phyloP scores from a whole-genome alignment of 2,888 invertebrate species.

The Taphrorychus bicolor region DNA sequence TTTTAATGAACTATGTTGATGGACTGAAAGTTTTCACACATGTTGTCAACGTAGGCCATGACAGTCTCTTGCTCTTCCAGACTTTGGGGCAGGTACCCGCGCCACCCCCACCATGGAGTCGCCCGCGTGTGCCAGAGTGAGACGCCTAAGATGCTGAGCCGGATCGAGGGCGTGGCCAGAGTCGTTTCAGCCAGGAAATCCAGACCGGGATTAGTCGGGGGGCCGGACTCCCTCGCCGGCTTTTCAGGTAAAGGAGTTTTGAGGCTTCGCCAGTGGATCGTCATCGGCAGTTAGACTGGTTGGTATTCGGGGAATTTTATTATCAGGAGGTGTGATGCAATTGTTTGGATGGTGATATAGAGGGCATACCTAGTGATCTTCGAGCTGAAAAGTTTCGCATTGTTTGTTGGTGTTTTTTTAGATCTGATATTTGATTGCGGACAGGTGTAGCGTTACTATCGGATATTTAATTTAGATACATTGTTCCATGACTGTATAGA shows the following conservation, averaged over 20 bases:
- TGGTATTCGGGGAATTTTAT: background rate
- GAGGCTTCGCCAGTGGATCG: constrained; percentile 10
- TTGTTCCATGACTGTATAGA: too few species aligned
- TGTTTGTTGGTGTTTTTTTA: background rate
- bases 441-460: background rate
- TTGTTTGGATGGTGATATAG: constrained; percentile 4
- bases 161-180: constrained; percentile 17
- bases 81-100: constrained; percentile 20
- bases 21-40: constrained; percentile 59
- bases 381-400: background rate
- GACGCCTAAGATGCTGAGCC: background rate
- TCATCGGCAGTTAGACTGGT: constrained; percentile 4
- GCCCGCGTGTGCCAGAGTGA: background rate
- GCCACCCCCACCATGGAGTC: constrained; percentile 6
- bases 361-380: constrained; percentile 2
- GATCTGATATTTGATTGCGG: background rate
- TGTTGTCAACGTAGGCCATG: constrained; percentile 56
- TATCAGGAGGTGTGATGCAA: constrained; percentile 4
- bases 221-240: constrained; percentile 8
- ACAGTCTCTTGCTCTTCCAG: constrained; percentile 40
- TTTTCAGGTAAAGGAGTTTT: constrained; percentile 19
- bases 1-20: constrained; percentile 55
- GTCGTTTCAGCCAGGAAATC: constrained; percentile 18
- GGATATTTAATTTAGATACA: too few species aligned
- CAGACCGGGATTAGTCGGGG: constrained; percentile 16